A percentile compares a stretch with the other conserved stretches of the same genome.
Conservation (phyloP, 2,888 invertebrate genomes). For the Osmoderma eremita region DNA sequence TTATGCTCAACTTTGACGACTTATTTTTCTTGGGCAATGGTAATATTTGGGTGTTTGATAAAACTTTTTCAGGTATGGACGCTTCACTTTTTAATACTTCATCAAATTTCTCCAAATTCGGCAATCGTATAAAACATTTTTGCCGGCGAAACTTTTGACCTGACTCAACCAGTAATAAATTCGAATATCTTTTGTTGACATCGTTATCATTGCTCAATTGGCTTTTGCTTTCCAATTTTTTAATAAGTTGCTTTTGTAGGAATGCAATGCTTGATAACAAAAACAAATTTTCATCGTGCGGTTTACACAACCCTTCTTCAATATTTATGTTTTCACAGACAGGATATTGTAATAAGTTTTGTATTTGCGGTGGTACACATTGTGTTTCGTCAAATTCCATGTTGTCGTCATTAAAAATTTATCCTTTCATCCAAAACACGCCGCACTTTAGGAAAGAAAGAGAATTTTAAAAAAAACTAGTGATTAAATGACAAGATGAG, state of each 20-base stretch:
- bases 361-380: slow-evolving; percentile 37
- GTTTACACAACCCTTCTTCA: slow-evolving; percentile 48
- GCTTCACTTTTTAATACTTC: slow-evolving; percentile 48
- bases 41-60: slow-evolving; percentile 47
- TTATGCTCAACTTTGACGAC: slow-evolving; percentile 22
- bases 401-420: slow-evolving; percentile 21
- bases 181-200: slow-evolving; percentile 43
- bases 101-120: slow-evolving; percentile 49
- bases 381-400: slow-evolving; percentile 33
- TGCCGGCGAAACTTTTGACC: slow-evolving; percentile 42
- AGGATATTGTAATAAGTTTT: slow-evolving; percentile 35
- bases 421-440: slow-evolving; percentile 11
- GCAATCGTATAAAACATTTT: slow-evolving; percentile 47
- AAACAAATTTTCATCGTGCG: slow-evolving; percentile 47
- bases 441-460: not conserved
- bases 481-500: slow-evolving; percentile 26
- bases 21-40: slow-evolving; percentile 49
- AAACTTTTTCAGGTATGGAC: slow-evolving; percentile 41
- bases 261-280: slow-evolving; percentile 51
- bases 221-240: slow-evolving; percentile 41
- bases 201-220: slow-evolving; percentile 11
- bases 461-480: slow-evolving; percentile 20
- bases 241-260: slow-evolving; percentile 48
- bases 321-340: slow-evolving; percentile 42
- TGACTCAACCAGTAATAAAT: slow-evolving; percentile 50